These are phyloP conservation scores for Lymantria dispar DNA, from an alignment of 2,888 invertebrate species.

Conservation along the genomic window DNA sequence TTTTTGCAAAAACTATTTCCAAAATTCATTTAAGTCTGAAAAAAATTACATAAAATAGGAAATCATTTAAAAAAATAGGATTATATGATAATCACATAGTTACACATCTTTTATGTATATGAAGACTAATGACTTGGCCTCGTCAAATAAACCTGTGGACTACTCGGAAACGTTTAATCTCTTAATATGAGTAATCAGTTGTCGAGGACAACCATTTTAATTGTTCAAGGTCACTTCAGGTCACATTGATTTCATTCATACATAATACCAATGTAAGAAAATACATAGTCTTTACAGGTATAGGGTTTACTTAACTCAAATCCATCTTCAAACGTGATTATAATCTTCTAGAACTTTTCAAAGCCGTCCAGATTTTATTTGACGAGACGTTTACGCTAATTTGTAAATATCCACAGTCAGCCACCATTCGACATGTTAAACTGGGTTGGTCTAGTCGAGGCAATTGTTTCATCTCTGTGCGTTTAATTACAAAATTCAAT, in stretches of 20 bases:
- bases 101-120: conserved; percentile 21
- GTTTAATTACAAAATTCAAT: neutral
- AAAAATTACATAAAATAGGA: conserved; percentile 19
- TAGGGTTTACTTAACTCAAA: too few species aligned
- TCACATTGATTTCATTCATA: neutral
- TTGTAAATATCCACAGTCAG: conserved; percentile 52
- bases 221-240: neutral
- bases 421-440: conserved; percentile 38
- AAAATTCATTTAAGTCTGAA: conserved; percentile 2
- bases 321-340: too few species aligned
- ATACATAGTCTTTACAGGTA: neutral
- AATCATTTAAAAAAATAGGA: conserved; percentile 25
- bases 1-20: neutral
- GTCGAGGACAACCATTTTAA: neutral
- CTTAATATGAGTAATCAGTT: neutral
- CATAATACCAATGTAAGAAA: neutral
- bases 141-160: conserved; percentile 29
- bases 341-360: conserved; percentile 20
- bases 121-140: conserved; percentile 35
- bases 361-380: conserved; percentile 34
- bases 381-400: conserved; percentile 42
- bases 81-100: conserved; percentile 25
- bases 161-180: conserved; percentile 1
- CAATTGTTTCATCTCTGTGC: conserved; percentile 16
- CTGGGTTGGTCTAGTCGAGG: conserved; percentile 36